These are phyloP conservation scores for Prionace glauca DNA, from an alignment of 2,797 vertebrate genomes.

Conservation along the genomic window DNA sequence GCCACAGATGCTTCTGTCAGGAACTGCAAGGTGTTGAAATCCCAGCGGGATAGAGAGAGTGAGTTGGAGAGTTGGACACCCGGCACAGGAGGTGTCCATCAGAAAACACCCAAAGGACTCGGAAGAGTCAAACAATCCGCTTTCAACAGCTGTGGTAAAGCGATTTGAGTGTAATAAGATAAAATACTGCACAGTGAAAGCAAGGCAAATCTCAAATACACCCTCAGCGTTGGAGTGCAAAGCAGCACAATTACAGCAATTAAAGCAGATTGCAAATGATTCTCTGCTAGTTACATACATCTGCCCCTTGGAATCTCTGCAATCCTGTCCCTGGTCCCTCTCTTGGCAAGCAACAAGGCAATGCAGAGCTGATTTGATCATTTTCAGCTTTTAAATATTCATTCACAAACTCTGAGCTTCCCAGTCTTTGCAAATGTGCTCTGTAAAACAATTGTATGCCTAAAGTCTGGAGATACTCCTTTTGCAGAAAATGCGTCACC, in stretches of 20 bases:
- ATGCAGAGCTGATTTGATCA: not conserved
- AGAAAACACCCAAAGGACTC: constrained; percentile 23
- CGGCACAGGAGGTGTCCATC: constrained; percentile 15
- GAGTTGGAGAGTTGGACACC: not conserved
- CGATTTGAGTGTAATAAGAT: constrained; percentile 6
- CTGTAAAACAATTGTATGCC: not conserved
- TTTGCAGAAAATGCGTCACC: not conserved
- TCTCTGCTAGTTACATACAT: constrained; percentile 1
- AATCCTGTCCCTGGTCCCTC: not conserved
- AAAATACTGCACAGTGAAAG: not conserved
- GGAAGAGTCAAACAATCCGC: constrained; percentile 15
- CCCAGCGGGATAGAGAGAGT: not conserved
- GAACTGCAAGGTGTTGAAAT: constrained; percentile 6
- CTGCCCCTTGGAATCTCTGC: not conserved
- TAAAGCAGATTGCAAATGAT: constrained; percentile 23
- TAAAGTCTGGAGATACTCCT: not conserved
- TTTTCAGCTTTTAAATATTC: not conserved
- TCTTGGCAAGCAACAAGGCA: not conserved
- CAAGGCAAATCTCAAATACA: not conserved
- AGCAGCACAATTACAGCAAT: not conserved
- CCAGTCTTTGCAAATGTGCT: not conserved
- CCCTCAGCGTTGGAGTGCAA: not conserved
- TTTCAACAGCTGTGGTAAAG: constrained; percentile 29
- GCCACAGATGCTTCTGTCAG: constrained; percentile 6
- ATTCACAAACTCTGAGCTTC: not conserved